Evolutionary conservation across 2,113 vertebrate genomes (phyloP), one percentile per base, ranked within the genome.

Genomic region (Siniperca knerii): DNA sequence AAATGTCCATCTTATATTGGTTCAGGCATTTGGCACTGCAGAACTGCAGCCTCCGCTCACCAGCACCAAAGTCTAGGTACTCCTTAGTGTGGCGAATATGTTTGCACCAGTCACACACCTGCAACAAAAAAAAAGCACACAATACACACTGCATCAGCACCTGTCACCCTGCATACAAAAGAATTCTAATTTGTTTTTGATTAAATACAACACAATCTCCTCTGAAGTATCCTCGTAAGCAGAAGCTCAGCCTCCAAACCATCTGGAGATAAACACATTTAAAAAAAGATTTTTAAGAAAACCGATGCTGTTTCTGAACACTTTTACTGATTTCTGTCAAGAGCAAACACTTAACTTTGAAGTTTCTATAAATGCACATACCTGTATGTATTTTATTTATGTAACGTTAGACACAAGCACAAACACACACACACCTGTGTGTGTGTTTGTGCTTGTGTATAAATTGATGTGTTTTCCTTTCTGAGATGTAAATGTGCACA

Each of bases 1-100:
- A 99, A 96, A 99, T 99, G 96, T 99, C 98, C 98, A 99, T 99
- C 95, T 99, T 99, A 94, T 99, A 99, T 93, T 99, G 98, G 96
- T 99, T 99, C 92, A 99, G 97, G 95, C 98, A 99, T 96, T 99
- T 99, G 94, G 98, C 98, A 94, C 98, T 99, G 97, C 98, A 99
- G 95, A 99, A 99, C 96, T 99, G 98, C 96, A 99, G 97, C 93
- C 98, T 95, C 92, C 98, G 94, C 94, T 99, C 98, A 87, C 98
- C 98, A 88, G 98, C 98, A 88, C 98, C 98, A 96, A 99, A 99
- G 95, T 99, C 98, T 96, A 99, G 96, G 95, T 99, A 99, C 96
- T 99, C 98, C 96, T 99, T 99, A 85, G 98, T 99, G 96, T 99
- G 98, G 92, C 98, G 97, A 95, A 99, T 99, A 94, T 99, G 98